Conservation (phyloP, 2,797 vertebrate genomes). For the Tapera naevia region DNA sequence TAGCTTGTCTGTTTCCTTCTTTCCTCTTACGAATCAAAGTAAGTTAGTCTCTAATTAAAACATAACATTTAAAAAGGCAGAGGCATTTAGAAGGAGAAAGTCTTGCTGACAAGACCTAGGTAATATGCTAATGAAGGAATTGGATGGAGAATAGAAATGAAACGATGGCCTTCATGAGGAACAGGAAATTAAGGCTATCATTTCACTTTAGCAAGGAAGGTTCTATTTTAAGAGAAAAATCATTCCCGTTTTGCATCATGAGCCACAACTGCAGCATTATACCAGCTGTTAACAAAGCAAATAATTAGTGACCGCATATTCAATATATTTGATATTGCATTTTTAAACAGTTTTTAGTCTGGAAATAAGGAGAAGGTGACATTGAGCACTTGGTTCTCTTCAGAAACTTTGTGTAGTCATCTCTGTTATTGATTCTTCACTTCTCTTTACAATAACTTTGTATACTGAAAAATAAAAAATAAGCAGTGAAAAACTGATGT, state of each 20-base stretch:
- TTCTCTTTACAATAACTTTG: neutral
- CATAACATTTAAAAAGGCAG: neutral
- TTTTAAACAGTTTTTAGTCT: neutral
- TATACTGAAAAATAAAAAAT: neutral
- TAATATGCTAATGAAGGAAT: neutral
- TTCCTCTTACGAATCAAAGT: neutral
- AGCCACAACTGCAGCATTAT: neutral
- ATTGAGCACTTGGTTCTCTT: neutral
- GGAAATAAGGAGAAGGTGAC: neutral
- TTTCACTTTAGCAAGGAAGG: neutral
- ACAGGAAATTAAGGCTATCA: neutral
- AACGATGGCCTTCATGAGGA: neutral
- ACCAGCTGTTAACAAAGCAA: neutral
- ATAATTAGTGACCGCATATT: neutral
- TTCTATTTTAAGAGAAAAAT: neutral
- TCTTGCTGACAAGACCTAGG: neutral
- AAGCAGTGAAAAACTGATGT: neutral
- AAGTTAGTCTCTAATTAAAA: neutral
- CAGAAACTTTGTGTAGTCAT: neutral
- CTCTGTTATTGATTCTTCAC: neutral
- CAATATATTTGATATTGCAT: neutral
- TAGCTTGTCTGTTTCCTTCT: neutral
- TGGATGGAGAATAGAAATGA: neutral
- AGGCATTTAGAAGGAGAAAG: neutral
- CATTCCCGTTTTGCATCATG: neutral